A percentile compares a stretch with the other conserved stretches of the same genome.
Conservation (phyloP, 2,888 invertebrate species). For the Drosophila testacea region DNA sequence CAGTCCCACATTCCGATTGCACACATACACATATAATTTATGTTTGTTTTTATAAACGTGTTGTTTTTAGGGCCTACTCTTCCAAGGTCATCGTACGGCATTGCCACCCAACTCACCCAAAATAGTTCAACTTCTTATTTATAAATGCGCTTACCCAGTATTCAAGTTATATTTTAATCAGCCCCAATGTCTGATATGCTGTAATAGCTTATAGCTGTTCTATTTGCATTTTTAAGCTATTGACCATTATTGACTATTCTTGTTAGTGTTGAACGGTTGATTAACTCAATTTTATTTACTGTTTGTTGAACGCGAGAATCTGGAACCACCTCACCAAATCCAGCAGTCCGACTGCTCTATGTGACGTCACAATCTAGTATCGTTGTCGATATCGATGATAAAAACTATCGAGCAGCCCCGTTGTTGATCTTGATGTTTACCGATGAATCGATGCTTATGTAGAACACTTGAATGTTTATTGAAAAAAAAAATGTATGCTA, state of each 20-base stretch:
- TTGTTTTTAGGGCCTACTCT: conserved; percentile 65
- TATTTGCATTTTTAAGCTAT: background rate
- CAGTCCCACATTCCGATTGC: conserved; percentile 42
- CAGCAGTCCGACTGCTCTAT: conserved; percentile 16
- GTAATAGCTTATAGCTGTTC: conserved; percentile 11
- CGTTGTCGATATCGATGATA: no score
- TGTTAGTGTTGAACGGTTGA: conserved; percentile 19
- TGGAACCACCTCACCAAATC: conserved; percentile 31
- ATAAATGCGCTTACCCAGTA: conserved; percentile 33
- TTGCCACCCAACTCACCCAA: conserved; percentile 53
- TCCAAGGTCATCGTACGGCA: conserved; percentile 73
- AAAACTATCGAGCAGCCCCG: no score
- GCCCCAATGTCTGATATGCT: conserved; percentile 9
- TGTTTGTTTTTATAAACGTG: conserved; percentile 62
- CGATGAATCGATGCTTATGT: no score
- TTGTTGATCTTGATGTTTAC: no score
- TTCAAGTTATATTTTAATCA: conserved; percentile 23
- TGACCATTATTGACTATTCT: conserved; percentile 33
- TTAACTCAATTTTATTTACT: conserved; percentile 17
- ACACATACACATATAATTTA: conserved; percentile 16
- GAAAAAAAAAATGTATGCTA: no score
- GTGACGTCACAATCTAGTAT: no score
- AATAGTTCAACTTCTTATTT: conserved; percentile 35
- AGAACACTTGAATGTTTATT: no score
- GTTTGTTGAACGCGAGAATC: conserved; percentile 23